These are phyloP conservation scores for Periphyllus acericola DNA, from an alignment of 2,888 invertebrate genomes.

Conservation along the genomic window DNA sequence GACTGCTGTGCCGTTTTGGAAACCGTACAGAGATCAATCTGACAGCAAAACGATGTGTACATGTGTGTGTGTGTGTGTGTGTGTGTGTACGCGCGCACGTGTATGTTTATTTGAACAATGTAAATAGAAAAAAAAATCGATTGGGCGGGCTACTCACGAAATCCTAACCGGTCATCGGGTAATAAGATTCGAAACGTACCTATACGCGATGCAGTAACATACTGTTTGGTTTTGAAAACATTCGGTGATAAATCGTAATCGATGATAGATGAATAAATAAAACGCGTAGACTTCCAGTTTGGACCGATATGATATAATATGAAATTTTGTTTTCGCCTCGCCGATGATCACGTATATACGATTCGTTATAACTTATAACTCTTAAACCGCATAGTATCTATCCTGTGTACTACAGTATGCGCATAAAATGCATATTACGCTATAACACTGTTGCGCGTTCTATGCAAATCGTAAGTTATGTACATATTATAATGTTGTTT, in stretches of 20 bases:
- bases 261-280: constrained; percentile 21
- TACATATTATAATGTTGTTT: too few species aligned
- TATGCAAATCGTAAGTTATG: too few species aligned
- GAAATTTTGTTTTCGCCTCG: too few species aligned
- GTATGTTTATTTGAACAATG: constrained; percentile 56
- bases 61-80: too few species aligned
- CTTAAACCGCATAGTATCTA: too few species aligned
- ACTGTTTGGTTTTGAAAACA: background rate
- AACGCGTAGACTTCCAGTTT: background rate
- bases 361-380: too few species aligned
- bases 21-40: constrained; percentile 36
- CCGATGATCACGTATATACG: too few species aligned
- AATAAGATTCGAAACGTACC: background rate
- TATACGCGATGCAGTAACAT: background rate
- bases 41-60: constrained; percentile 39
- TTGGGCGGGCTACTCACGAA: constrained; percentile 59
- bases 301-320: background rate
- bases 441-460: background rate
- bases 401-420: too few species aligned
- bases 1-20: constrained; percentile 58
- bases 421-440: too few species aligned
- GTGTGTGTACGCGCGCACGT: background rate
- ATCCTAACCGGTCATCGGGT: constrained; percentile 44
- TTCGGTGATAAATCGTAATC: constrained; percentile 1
- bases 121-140: constrained; percentile 51